phyloP scores from a whole-genome alignment of 2,888 invertebrate species.

The Caenorhabditis sp. region DNA sequence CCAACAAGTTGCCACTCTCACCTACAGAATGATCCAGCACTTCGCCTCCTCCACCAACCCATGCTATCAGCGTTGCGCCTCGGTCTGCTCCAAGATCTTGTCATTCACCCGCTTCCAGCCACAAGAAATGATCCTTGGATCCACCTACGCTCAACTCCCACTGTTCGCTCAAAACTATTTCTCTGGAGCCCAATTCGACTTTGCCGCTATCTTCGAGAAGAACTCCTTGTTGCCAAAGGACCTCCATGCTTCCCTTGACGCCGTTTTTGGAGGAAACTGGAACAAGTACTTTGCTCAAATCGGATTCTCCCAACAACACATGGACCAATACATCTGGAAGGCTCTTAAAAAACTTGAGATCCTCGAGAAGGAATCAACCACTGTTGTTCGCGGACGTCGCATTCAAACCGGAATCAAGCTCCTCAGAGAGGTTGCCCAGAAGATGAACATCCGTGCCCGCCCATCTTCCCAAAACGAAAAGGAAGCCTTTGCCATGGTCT shows the following conservation, averaged over 20 bases:
- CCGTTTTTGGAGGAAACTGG: constrained; percentile 76
- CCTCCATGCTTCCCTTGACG: constrained; percentile 70
- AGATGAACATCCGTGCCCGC: constrained; percentile 72
- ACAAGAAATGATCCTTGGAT: constrained; percentile 55
- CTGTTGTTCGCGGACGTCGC: constrained; percentile 66
- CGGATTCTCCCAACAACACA: constrained; percentile 75
- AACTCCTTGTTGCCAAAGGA: constrained; percentile 73
- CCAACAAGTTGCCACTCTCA: constrained; percentile 75
- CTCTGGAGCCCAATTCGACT: constrained; percentile 71
- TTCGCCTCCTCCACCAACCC: constrained; percentile 73
- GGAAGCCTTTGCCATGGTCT: constrained; percentile 65
- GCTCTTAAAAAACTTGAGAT: constrained; percentile 57
- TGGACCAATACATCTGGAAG: constrained; percentile 66
- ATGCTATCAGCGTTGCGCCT: constrained; percentile 69
- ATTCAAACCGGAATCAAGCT: constrained; percentile 55
- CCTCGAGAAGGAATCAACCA: constrained; percentile 62
- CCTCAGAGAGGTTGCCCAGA: constrained; percentile 69
- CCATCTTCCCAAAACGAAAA: constrained; percentile 47
- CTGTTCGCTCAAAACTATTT: constrained; percentile 68
- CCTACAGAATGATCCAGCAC: constrained; percentile 68
- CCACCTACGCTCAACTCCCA: constrained; percentile 66
- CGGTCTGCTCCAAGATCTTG: constrained; percentile 59
- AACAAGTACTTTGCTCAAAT: constrained; percentile 68
- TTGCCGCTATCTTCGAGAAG: constrained; percentile 73
- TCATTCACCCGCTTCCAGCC: constrained; percentile 66